Conservation (phyloP, 2,888 invertebrate species). For the Dryocosmus kuriphilus region DNA sequence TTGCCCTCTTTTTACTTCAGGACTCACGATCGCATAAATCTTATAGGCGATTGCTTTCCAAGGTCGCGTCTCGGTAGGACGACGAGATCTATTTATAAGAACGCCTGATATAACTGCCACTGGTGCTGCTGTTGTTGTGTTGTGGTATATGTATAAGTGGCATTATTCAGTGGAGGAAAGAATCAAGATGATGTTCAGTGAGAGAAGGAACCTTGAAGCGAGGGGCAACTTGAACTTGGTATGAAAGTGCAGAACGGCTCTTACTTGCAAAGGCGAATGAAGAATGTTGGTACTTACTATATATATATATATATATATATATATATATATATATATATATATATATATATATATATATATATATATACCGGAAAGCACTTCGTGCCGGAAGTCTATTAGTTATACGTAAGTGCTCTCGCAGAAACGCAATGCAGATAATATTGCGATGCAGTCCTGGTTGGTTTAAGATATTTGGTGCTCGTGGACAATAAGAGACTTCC, state of each 20-base stretch:
- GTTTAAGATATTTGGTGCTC: not conserved
- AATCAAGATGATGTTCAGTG: constrained; percentile 3
- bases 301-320: not conserved
- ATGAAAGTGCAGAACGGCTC: not conserved
- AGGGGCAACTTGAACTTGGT: not conserved
- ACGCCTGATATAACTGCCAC: not conserved
- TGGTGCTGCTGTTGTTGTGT: constrained; percentile 5
- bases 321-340: not conserved
- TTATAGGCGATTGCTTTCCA: not conserved
- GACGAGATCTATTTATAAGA: constrained; percentile 22
- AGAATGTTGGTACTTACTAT: not conserved
- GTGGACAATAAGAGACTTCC: not conserved
- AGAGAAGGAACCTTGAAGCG: not conserved
- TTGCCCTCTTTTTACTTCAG: not conserved
- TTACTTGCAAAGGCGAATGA: not conserved
- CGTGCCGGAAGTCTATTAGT: constrained; percentile 5
- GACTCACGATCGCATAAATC: not conserved
- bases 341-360: not conserved
- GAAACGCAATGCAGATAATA: not conserved
- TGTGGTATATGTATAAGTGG: not conserved
- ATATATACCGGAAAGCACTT: too few relatives aligned
- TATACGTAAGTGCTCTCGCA: not conserved
- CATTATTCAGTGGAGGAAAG: not conserved
- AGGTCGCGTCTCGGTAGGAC: not conserved
- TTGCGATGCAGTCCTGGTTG: not conserved